Evolutionary conservation across 2,888 invertebrate species (phyloP), one percentile per base, ranked within the genome.

Genomic region (Ptychoptera albimana): DNA sequence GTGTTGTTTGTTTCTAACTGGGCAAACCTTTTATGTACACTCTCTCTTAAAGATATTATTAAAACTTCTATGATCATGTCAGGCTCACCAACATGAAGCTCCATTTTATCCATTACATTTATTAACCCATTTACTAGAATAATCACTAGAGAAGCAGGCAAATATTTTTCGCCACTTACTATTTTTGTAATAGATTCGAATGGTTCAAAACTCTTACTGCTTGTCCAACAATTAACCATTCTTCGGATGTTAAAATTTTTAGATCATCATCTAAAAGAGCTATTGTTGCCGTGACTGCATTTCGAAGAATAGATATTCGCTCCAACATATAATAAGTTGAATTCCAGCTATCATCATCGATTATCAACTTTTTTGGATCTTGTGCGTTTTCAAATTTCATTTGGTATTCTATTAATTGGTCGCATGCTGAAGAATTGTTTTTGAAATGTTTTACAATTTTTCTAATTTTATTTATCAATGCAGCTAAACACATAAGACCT

Each of bases 391-490:
- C 8, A 32, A 16, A 32, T 29, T 39, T 39, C 8, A n/a, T n/a
- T 16, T 43, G 43, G 29, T 44, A 44, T 11, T 60, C 15, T 66
- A 52, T 55, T 66, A 53, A 46, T 48, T 56, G 51, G 36, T 50
- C 43, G 31, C 52, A 42, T 43, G 53, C 37, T 35, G 31, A 9
- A 43, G 48, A 35, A 42, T 54, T 57, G 43, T 51, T 48, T 48
- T 51, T 54, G 40, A 56, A 55, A 49, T 54, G 49, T 53, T 42
- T n/a, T n/a, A n/a, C n/a, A n/a, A n/a, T n/a, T n/a, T n/a, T n/a
- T n/a, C n/a, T n/a, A n/a, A n/a, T n/a, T 47, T 54, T 53, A 12
- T 46, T 30, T 15, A 31, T 15, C 8, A 23, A 9, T 38, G 49
- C 32, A 39, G 39, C 43, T 11, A 45, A 34, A 37, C 14, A 12